Evolutionary conservation across 2,113 vertebrate genomes (phyloP).

Genomic region (Zosterops lateralis): DNA sequence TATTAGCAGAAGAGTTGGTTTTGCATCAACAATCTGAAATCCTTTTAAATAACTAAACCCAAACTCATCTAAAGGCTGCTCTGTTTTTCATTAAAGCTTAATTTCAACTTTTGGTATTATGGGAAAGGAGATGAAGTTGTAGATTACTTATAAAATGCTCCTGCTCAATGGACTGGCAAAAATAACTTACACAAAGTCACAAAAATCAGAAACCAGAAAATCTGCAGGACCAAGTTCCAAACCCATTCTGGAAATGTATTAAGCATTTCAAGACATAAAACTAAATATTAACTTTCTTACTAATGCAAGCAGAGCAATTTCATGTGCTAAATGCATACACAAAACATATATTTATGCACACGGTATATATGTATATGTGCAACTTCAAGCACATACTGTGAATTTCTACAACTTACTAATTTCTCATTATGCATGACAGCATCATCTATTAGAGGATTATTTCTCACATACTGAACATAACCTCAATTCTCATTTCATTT

Average conservation of each 20-base stretch:
- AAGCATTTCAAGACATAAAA: background rate
- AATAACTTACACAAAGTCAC: background rate
- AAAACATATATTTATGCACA: background rate
- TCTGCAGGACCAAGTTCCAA: background rate
- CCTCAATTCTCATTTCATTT: background rate
- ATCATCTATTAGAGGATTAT: background rate
- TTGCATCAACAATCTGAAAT: background rate
- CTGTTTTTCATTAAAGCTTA: background rate
- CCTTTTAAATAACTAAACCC: background rate
- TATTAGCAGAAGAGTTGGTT: background rate
- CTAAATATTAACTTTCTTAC: slow-evolving; percentile 38
- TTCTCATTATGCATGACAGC: background rate
- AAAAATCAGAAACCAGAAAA: slow-evolving; percentile 9
- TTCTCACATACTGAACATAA: background rate
- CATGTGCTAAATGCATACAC: background rate
- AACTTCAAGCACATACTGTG: background rate
- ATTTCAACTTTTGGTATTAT: background rate
- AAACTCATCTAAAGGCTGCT: background rate
- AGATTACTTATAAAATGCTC: slow-evolving; percentile 1
- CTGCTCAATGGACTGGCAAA: background rate
- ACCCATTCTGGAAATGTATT: background rate
- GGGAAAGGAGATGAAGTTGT: background rate
- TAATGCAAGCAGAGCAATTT: background rate
- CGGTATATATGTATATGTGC: fast-evolving
- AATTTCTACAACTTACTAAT: background rate